phyloP scores from a whole-genome alignment of 2,113 vertebrate species.

The Anhinga rufa region DNA sequence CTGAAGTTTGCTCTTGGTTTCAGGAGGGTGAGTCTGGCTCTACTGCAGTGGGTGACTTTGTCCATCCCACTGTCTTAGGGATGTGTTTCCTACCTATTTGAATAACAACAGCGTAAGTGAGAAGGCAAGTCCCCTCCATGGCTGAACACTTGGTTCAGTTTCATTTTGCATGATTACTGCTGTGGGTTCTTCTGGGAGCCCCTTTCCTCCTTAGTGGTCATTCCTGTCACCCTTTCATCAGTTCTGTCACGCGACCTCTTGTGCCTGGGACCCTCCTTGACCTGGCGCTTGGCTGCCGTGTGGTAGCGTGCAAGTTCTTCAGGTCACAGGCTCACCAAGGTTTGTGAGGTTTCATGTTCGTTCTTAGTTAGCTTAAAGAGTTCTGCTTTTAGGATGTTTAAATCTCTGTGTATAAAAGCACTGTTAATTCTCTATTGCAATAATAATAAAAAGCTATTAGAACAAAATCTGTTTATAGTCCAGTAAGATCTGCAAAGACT shows the following conservation, averaged over 20 bases:
- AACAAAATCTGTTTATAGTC: not conserved
- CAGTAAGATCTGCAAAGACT: conserved; percentile 29
- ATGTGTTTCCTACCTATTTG: not conserved
- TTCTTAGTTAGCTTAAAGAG: not conserved
- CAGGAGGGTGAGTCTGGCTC: not conserved
- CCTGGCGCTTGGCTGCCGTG: accelerated
- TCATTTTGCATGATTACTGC: not conserved
- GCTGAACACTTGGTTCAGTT: not conserved
- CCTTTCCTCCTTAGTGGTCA: accelerated
- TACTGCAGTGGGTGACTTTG: accelerated
- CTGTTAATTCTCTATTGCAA: not conserved
- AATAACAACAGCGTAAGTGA: not conserved
- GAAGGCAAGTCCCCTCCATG: not conserved
- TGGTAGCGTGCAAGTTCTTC: not conserved
- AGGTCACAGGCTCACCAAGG: not conserved
- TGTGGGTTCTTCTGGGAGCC: not conserved
- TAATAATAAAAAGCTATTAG: not conserved
- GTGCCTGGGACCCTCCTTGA: not conserved
- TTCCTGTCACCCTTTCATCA: not conserved
- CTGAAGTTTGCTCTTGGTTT: not conserved
- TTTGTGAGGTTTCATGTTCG: accelerated
- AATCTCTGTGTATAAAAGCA: not conserved
- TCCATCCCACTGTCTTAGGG: not conserved
- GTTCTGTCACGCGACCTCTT: not conserved
- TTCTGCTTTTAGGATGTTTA: not conserved